Conservation (phyloP, 2,888 invertebrate genomes). For the Papilio elwesi region DNA sequence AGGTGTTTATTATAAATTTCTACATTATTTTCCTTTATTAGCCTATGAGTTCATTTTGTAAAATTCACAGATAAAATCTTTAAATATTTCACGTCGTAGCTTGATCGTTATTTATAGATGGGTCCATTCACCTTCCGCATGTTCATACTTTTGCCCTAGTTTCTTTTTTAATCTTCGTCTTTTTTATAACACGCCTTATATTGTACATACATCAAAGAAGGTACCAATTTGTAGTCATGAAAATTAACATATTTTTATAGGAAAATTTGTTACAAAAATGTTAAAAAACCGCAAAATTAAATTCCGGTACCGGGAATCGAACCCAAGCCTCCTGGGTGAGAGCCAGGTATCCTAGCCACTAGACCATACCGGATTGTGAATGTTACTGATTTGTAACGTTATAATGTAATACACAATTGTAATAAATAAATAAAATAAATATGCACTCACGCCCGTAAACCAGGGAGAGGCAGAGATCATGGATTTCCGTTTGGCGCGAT, state of each 20-base stretch:
- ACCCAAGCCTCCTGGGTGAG: slow-evolving; percentile 90
- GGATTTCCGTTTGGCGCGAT: too few species aligned
- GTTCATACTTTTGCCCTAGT: slow-evolving; percentile 9
- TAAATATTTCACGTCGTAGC: not conserved
- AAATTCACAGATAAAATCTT: not conserved
- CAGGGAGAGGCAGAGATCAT: too few species aligned
- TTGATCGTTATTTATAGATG: slow-evolving; percentile 18
- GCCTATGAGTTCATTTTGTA: not conserved
- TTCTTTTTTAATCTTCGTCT: slow-evolving; percentile 6
- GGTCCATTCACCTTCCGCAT: slow-evolving; percentile 25
- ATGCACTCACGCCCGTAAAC: too few species aligned
- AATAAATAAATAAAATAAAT: too few species aligned
- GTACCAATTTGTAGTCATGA: too few species aligned
- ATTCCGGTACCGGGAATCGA: slow-evolving; percentile 89
- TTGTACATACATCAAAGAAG: too few species aligned
- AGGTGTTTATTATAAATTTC: not conserved
- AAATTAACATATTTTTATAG: too few species aligned
- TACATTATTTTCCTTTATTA: not conserved
- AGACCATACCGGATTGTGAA: slow-evolving; percentile 79
- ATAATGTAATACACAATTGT: too few species aligned
- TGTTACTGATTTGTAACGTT: not conserved
- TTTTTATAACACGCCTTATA: not conserved
- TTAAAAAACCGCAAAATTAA: not conserved
- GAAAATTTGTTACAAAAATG: not conserved
- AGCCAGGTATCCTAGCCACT: slow-evolving; percentile 90